Evolutionary conservation across 2,888 invertebrate genomes (phyloP), one percentile per base, ranked within the genome.

Genomic region (Athetis lepigone): DNA sequence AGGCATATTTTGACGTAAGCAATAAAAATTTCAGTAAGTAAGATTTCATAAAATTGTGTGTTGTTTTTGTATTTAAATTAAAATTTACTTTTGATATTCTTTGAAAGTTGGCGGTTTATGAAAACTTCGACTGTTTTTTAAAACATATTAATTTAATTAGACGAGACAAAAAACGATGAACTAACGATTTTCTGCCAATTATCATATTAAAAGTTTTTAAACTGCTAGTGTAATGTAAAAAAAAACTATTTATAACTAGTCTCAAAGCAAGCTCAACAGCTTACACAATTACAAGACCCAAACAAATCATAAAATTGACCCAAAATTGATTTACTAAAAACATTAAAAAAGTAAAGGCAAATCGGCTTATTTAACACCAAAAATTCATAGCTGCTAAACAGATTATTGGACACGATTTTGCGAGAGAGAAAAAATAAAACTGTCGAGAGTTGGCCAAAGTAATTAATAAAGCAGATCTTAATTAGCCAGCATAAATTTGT

Each of bases 381-480:
- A 73, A 54, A 65, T 63, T 59, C 55, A 67, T 50, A 58, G 37
- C 52, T 49, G 46, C 58, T 74, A 71, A 79, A 70, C 61, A 65
- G 51, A 77, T 80, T 77, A 71, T 77, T 65, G 73, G 63, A 74
- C 49, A 68, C 47, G 75, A 79, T 81, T 83, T 75, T 21, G 43
- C 37, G 7, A 72, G 39, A 62, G 51, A 70, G 55, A 61, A 70
- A 63, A 70, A 71, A 68, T 71, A 67, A 76, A 77, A 77, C 77
- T 72, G 77, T 64, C 62, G 74, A 75, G 79, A 79, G 80, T 77
- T 77, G 63, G 63, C 59, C 64, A 81, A 85, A 85, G 83, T 90
- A 88, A 92, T 91, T 91, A 92, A 91, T 90, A 90, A 91, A 88
- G 84, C 88, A 86, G 83, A 77, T 91, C 87, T 90, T 90, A 91